Evolutionary conservation across 2,113 vertebrate genomes (phyloP).

Genomic region (Myanophis thanlyinensis): DNA sequence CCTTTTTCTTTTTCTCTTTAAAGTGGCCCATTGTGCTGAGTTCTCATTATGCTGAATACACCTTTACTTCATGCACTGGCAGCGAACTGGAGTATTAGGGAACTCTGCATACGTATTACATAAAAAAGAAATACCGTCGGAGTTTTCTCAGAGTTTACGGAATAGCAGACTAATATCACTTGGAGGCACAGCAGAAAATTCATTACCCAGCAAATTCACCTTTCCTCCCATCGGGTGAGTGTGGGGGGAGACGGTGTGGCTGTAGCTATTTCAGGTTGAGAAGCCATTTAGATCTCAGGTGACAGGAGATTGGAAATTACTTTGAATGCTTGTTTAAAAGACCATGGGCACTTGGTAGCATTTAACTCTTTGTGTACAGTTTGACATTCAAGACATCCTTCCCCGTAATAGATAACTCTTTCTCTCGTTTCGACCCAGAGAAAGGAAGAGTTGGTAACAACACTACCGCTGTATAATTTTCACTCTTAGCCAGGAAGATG

Average conservation of each 20-base stretch:
- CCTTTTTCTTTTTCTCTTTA: neutral
- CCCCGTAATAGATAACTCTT: conserved; percentile 22
- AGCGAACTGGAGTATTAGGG: neutral
- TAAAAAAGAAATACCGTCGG: neutral
- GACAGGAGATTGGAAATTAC: conserved; percentile 43
- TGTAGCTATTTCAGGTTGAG: conserved; percentile 30
- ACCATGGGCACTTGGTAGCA: conserved; percentile 42
- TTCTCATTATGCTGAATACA: neutral
- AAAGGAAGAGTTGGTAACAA: neutral
- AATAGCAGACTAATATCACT: conserved; percentile 1
- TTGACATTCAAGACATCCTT: neutral
- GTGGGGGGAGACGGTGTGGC: neutral
- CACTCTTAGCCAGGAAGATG: neutral
- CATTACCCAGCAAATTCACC: conserved; percentile 25
- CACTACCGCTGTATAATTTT: neutral
- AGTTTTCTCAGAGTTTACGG: conserved; percentile 22
- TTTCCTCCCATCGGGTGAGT: conserved; percentile 3
- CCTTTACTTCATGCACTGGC: neutral
- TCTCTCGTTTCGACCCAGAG: conserved; percentile 12
- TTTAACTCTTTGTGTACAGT: conserved; percentile 36
- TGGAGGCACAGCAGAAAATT: neutral
- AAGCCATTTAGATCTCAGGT: conserved; percentile 46
- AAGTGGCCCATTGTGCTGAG: neutral
- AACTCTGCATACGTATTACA: neutral
- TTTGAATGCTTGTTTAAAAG: conserved; percentile 54